Percentiles rank a stretch among this genome's conserved stretches.
Conservation (phyloP, 2,797 vertebrate species). For the Alexandromys oeconomus region DNA sequence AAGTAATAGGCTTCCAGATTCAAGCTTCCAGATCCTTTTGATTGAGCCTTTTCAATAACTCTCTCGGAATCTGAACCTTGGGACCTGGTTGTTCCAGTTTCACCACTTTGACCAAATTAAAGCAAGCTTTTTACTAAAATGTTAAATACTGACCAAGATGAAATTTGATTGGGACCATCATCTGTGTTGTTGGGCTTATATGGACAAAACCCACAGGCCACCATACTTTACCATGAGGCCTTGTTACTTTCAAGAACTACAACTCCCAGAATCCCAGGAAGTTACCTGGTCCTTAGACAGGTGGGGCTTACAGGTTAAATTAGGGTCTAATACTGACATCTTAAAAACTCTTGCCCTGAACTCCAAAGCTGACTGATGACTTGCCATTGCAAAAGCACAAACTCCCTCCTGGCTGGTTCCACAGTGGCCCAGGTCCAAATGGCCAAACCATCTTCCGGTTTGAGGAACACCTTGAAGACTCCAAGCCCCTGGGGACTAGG, state of each 20-base stretch:
- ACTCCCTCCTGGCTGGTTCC: background rate
- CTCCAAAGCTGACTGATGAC: background rate
- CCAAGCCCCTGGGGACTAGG: background rate
- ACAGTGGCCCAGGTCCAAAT: background rate
- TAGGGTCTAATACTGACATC: background rate
- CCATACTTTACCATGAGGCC: background rate
- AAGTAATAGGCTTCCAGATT: conserved; percentile 1
- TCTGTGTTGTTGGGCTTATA: background rate
- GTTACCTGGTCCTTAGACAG: background rate
- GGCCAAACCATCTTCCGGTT: background rate
- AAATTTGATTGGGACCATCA: background rate
- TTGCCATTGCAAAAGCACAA: background rate
- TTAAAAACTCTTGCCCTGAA: background rate
- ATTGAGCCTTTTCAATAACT: background rate
- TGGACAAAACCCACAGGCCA: background rate
- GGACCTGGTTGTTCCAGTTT: background rate
- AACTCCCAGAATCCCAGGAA: background rate
- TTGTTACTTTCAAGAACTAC: background rate
- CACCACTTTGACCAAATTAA: background rate
- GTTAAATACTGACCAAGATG: background rate
- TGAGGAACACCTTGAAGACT: background rate
- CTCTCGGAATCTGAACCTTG: background rate
- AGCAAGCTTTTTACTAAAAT: background rate
- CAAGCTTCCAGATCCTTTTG: background rate
- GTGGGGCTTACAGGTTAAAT: background rate